Percentiles rank a stretch among this genome's conserved stretches.
phyloP scores from a whole-genome alignment of 2,113 vertebrate genomes.

The Triplophysa tibetana region DNA sequence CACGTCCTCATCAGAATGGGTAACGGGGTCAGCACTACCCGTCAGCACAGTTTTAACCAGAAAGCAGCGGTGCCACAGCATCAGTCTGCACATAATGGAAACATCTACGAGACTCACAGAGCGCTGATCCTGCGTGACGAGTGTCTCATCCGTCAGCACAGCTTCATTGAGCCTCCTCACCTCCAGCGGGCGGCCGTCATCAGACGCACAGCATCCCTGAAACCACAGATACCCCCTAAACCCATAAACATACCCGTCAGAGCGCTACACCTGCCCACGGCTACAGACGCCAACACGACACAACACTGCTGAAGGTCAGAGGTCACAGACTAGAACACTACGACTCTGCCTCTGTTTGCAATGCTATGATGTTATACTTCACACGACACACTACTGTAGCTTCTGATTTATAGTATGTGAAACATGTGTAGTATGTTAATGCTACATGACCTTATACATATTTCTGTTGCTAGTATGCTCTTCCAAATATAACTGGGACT shows the following conservation, averaged over 20 bases:
- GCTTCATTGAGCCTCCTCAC: constrained; percentile 69
- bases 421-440: no score
- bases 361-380: no score
- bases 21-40: constrained; percentile 58
- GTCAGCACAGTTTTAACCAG: constrained; percentile 74
- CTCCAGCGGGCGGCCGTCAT: constrained; percentile 58
- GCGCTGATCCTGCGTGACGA: constrained; percentile 26
- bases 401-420: no score
- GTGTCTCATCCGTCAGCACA: constrained; percentile 76
- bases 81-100: constrained; percentile 33
- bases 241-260: constrained; percentile 48
- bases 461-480: no score
- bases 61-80: constrained; percentile 34
- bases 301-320: constrained; percentile 1
- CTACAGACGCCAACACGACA: not conserved
- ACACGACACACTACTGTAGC: no score
- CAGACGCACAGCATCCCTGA: constrained; percentile 73
- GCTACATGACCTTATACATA: no score
- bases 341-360: not conserved
- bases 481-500: no score
- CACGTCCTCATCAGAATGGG: constrained; percentile 73
- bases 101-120: constrained; percentile 40
- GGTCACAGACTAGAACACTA: not conserved
- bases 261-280: not conserved
- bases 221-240: constrained; percentile 72